Conservation (phyloP, 2,113 vertebrate genomes). For the Pseudopodoces humilis region DNA sequence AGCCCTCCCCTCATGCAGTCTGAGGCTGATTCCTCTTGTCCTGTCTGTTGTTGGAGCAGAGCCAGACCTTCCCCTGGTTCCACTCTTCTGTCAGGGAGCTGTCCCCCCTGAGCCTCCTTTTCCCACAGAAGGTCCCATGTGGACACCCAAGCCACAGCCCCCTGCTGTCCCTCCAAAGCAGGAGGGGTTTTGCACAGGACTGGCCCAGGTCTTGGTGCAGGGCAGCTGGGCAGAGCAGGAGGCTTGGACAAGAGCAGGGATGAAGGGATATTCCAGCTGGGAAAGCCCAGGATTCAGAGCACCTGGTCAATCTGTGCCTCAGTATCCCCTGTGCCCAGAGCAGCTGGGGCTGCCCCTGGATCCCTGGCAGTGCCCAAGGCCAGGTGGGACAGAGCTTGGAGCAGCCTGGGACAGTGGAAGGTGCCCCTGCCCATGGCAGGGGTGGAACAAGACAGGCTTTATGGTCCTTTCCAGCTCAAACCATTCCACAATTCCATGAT, state of each 20-base stretch:
- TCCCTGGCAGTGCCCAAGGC: background rate
- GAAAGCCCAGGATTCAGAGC: background rate
- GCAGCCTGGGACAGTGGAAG: fast-evolving
- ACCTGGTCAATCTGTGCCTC: background rate
- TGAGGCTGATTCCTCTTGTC: background rate
- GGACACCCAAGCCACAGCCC: background rate
- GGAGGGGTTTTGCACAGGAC: fast-evolving
- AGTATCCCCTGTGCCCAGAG: background rate
- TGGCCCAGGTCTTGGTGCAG: background rate
- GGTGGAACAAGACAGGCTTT: background rate
- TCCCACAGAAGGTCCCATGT: background rate
- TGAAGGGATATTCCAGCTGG: background rate
- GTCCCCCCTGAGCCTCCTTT: background rate
- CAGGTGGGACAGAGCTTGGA: fast-evolving
- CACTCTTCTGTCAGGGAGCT: background rate
- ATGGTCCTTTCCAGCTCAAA: background rate
- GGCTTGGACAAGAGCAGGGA: background rate
- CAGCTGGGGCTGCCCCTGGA: background rate
- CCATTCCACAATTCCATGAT: background rate
- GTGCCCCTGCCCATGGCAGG: background rate
- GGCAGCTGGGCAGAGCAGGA: background rate
- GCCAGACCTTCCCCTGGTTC: background rate
- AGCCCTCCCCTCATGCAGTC: background rate
- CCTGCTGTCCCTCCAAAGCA: fast-evolving
- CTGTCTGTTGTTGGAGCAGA: background rate